Evolutionary conservation across 2,113 vertebrate genomes (phyloP), one percentile per base, ranked within the genome.

Genomic region (Sitta europaea): DNA sequence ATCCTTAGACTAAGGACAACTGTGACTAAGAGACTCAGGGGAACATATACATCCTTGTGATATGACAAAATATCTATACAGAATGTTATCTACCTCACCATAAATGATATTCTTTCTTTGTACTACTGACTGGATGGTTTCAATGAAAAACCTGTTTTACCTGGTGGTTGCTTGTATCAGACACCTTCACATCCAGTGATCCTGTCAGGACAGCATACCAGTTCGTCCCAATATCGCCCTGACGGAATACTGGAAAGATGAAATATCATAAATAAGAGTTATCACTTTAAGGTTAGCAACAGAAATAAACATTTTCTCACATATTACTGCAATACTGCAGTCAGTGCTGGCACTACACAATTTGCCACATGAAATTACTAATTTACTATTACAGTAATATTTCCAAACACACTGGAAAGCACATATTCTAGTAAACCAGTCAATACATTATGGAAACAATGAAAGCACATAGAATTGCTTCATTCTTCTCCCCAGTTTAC

Each of bases 191-290:
- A 97, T 99, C 99, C 97, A 99, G 96, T 27, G 99, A 99, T 84
- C 99, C 99, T 43, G 99, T 99, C 62, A 99, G 97, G 67, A 99
- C 99, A 36, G 99, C 98, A 82, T 99, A 99, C 99, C 99, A 99
- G 86, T 98, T 99, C 35, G 99, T 99, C 85, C 99, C 99, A 83
- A 99, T 99, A 92, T 99, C 99, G 93, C 99, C 99, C 96, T 99
- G 99, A 35, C 99, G 99, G 97, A 99, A 99, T 61, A 99, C 99
- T 99, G 97, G 23, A 97, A 97, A 96, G 71, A 90, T 43, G 43
- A 40, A 87, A 76, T 91, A 27, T 88, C 61, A 65, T 94, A 65
- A 96, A 23, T 84, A 83, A 94, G 57, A 84, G n/a, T 11, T 74
- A 31, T 47, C 31, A 66, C 67, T 68, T 61, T 19, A 71, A 77